These are phyloP conservation scores for Atherinosoma microstoma DNA, from an alignment of 2,797 vertebrate genomes.

Conservation along the genomic window DNA sequence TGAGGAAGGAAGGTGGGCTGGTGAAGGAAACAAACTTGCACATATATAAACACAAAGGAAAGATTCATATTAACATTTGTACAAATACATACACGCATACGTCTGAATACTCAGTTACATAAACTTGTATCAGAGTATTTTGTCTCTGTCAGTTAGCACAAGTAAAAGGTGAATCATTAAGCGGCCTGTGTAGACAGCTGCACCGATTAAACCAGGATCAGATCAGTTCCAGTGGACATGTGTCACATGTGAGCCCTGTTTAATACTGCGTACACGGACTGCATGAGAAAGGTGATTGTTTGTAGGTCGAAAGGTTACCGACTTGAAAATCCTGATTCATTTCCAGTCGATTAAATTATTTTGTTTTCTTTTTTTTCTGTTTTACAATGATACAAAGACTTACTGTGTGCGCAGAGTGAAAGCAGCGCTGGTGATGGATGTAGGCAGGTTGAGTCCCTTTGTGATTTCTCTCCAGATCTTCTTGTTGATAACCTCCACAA, in stretches of 20 bases:
- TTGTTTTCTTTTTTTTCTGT: slow-evolving; percentile 13
- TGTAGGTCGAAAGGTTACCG: slow-evolving; percentile 2
- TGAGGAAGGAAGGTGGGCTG: slow-evolving; percentile 44
- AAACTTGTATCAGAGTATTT: not conserved
- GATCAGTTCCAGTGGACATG: slow-evolving; percentile 13
- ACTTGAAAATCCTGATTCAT: slow-evolving; percentile 29
- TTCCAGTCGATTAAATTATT: slow-evolving; percentile 26
- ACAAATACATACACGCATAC: slow-evolving; percentile 7
- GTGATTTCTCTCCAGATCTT: slow-evolving; percentile 99
- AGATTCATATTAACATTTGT: slow-evolving; percentile 33
- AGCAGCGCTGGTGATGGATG: slow-evolving; percentile 98
- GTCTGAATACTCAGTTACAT: not conserved
- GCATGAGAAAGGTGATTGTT: slow-evolving; percentile 34
- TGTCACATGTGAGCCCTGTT: slow-evolving; percentile 3
- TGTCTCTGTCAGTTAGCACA: not conserved
- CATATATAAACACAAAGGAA: slow-evolving; percentile 57
- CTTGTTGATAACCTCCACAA: slow-evolving; percentile 99
- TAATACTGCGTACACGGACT: slow-evolving; percentile 6
- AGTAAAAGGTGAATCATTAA: slow-evolving; percentile 6
- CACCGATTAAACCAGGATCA: slow-evolving; percentile 25
- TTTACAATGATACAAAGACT: slow-evolving; percentile 37
- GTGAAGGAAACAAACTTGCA: slow-evolving; percentile 56
- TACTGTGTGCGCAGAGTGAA: slow-evolving; percentile 98
- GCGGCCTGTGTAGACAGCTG: slow-evolving; percentile 3
- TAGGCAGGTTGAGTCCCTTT: slow-evolving; percentile 96